Conservation (phyloP, 2,888 invertebrate genomes). For the Drosophila subsilvestris region DNA sequence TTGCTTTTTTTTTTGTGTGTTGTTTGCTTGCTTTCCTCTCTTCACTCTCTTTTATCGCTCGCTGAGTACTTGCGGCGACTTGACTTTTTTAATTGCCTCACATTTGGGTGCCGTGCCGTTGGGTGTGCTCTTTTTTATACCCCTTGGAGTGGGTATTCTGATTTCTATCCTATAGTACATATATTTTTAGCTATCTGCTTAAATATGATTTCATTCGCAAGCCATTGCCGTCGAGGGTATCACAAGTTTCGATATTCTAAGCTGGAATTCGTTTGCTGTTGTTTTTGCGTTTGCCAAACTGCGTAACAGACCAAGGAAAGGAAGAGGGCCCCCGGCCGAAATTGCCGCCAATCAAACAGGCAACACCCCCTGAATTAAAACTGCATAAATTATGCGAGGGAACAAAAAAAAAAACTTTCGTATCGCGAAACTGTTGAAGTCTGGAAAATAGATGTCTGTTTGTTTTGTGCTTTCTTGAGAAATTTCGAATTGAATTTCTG, state of each 20-base stretch:
- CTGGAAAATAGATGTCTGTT: constrained; percentile 12
- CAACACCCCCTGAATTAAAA: constrained; percentile 79
- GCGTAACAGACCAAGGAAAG: constrained; percentile 32
- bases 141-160: background rate
- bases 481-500: constrained; percentile 20
- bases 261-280: background rate
- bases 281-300: constrained; percentile 24
- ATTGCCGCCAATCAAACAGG: constrained; percentile 76
- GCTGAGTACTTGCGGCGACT: constrained; percentile 24
- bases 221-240: background rate
- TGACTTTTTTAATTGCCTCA: constrained; percentile 74
- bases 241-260: background rate
- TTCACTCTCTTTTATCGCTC: constrained; percentile 32
- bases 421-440: constrained; percentile 1
- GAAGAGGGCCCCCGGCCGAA: constrained; percentile 54
- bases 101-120: constrained; percentile 55
- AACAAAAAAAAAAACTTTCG: constrained; percentile 39
- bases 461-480: constrained; percentile 1
- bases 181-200: too few relatives aligned
- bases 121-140: constrained; percentile 50
- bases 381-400: constrained; percentile 74
- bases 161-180: background rate
- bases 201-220: too few relatives aligned
- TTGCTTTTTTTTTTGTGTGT: constrained; percentile 39
- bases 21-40: constrained; percentile 20